Conservation (phyloP, 2,888 invertebrate species). For the Schizaphis graminum region DNA sequence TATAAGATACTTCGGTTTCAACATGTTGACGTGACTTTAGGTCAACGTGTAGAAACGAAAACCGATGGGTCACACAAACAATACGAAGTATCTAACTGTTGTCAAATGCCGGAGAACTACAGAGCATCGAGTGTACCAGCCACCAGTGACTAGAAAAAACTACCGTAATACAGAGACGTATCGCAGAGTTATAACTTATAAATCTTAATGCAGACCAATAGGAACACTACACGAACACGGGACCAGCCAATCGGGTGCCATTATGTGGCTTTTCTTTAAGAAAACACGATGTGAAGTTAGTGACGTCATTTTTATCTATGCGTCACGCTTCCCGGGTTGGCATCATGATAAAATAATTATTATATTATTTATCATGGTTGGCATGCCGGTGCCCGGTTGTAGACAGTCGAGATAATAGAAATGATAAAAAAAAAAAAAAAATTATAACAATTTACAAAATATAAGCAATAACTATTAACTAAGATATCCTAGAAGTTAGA, state of each 20-base stretch:
- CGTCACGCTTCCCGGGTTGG: not conserved
- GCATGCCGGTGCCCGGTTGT: not conserved
- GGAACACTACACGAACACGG: slow-evolving; percentile 59
- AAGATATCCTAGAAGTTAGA: no score
- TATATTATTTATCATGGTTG: no score
- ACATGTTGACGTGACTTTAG: slow-evolving; percentile 26
- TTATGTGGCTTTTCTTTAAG: slow-evolving; percentile 75
- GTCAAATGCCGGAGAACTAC: not conserved
- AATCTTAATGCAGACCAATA: slow-evolving; percentile 45
- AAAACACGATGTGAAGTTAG: slow-evolving; percentile 51
- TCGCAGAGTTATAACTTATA: not conserved
- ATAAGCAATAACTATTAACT: not conserved
- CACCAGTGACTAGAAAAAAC: not conserved
- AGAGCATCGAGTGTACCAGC: no score
- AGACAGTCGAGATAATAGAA: not conserved
- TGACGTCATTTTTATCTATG: not conserved
- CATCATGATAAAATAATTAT: no score
- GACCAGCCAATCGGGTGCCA: slow-evolving; percentile 72
- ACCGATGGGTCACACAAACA: not conserved
- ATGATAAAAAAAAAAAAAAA: not conserved
- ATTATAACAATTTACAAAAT: not conserved
- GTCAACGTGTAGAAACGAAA: not conserved
- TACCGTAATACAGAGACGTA: not conserved
- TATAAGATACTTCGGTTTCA: slow-evolving; percentile 45
- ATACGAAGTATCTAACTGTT: not conserved